Evolutionary conservation across 2,888 invertebrate species (phyloP).

Genomic region (Digitonthophagus gazella): DNA sequence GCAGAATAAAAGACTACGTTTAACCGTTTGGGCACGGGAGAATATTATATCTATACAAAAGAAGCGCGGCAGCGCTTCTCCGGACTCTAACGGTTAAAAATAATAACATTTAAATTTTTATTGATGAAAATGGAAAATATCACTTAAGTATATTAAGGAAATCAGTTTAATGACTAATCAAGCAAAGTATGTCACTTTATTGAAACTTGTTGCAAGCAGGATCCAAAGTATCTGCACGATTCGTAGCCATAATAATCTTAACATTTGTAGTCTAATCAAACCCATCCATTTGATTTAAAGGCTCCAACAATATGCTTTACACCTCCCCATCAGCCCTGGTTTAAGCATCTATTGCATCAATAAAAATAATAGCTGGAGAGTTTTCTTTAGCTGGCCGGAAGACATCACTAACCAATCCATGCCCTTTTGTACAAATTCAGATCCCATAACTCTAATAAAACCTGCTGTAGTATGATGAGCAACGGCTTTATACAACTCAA

Average conservation of each 20-base stretch:
- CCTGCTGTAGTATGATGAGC: constrained; percentile 98
- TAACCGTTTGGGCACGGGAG: too few species aligned
- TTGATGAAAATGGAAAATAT: too few species aligned
- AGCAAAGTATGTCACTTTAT: too few species aligned
- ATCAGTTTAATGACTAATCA: too few species aligned
- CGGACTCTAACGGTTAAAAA: too few species aligned
- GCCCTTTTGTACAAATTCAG: constrained; percentile 99
- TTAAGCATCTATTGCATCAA: constrained; percentile 99
- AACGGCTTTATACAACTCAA: constrained; percentile 96
- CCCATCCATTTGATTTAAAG: constrained; percentile 99
- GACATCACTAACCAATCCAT: constrained; percentile 98
- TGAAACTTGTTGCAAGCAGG: too few species aligned
- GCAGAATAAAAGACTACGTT: too few species aligned
- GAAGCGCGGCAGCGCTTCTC: too few species aligned
- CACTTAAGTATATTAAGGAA: too few species aligned
- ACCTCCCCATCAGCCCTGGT: constrained; percentile 98
- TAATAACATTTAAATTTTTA: too few species aligned
- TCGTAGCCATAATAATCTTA: constrained; percentile 94
- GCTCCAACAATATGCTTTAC: constrained; percentile 93
- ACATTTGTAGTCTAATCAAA: constrained; percentile 99
- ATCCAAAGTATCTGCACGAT: constrained; percentile 96
- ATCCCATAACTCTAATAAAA: constrained; percentile 98
- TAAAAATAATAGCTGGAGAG: constrained; percentile 98
- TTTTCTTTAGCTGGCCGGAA: constrained; percentile 96
- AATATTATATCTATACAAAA: too few species aligned